Percentiles rank a stretch among this genome's conserved stretches.
phyloP scores from a whole-genome alignment of 2,888 invertebrate genomes.

The Polyommatus iphigenia region DNA sequence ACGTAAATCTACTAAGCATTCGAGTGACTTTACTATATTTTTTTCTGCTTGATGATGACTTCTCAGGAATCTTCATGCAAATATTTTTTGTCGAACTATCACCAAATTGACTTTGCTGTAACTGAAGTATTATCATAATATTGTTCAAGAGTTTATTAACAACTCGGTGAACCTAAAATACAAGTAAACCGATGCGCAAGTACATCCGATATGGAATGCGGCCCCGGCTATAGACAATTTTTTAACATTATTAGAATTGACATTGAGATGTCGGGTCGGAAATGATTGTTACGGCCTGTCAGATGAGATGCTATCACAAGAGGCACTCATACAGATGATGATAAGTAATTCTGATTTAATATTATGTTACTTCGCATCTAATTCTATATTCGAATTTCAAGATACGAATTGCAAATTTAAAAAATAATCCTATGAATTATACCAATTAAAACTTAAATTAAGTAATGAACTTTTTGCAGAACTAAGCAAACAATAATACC shows the following conservation, averaged over 20 bases:
- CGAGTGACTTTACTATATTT: no score
- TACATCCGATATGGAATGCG: not conserved
- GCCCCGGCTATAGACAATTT: conserved; percentile 42
- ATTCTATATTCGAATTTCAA: not conserved
- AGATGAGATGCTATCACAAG: conserved; percentile 29
- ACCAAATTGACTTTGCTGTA: not conserved
- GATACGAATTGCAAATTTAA: not conserved
- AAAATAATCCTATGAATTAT: not conserved
- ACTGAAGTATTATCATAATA: not conserved
- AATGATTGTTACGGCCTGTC: conserved; percentile 47
- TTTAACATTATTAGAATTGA: conserved; percentile 55
- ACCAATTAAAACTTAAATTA: not conserved
- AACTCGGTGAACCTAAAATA: not conserved
- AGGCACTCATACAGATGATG: conserved; percentile 19
- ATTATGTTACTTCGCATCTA: not conserved
- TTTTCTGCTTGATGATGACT: no score
- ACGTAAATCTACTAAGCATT: no score
- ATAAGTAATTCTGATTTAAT: conserved; percentile 19
- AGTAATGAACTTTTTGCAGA: not conserved
- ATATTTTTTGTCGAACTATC: not conserved
- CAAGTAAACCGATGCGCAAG: conserved; percentile 17
- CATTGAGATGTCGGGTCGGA: conserved; percentile 46
- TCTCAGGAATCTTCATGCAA: no score
- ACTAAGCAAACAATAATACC: not conserved
- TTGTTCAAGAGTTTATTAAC: not conserved